A percentile compares a stretch with the other conserved stretches of the same genome.
Conservation (phyloP, 2,888 invertebrate species). For the Ormia ochracea region DNA sequence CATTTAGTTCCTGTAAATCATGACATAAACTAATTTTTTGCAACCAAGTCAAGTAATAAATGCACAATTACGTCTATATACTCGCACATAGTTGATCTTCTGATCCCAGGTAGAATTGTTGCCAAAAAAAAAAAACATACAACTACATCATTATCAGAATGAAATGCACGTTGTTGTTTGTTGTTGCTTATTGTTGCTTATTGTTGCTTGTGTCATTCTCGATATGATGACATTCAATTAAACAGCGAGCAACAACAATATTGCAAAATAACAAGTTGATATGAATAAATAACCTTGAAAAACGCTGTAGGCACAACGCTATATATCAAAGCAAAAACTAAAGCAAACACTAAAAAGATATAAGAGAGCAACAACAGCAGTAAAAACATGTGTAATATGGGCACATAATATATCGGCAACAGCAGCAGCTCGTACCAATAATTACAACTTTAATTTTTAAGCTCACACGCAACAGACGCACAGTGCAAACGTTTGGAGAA, state of each 20-base stretch:
- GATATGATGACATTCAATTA: slow-evolving; percentile 60
- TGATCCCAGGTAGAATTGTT: slow-evolving; percentile 52
- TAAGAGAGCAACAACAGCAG: slow-evolving; percentile 32
- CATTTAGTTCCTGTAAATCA: slow-evolving; percentile 28
- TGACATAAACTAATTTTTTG: slow-evolving; percentile 1
- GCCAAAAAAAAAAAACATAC: slow-evolving; percentile 31
- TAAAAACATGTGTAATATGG: slow-evolving; percentile 51
- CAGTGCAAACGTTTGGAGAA: slow-evolving; percentile 6
- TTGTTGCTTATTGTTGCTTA: not conserved
- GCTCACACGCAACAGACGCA: slow-evolving; percentile 17
- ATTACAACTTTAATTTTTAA: slow-evolving; percentile 17
- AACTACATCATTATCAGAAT: slow-evolving; percentile 43
- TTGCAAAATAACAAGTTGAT: slow-evolving; percentile 50
- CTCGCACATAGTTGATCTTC: slow-evolving; percentile 28
- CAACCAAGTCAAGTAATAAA: slow-evolving; percentile 18
- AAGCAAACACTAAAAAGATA: not conserved
- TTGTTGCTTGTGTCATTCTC: slow-evolving; percentile 23
- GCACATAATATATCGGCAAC: slow-evolving; percentile 47
- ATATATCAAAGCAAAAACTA: not conserved
- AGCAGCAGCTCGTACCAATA: slow-evolving; percentile 26
- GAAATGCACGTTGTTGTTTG: slow-evolving; percentile 20
- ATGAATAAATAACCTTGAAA: slow-evolving; percentile 55
- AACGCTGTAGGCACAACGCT: slow-evolving; percentile 46
- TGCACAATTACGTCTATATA: not conserved
- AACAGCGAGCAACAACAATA: slow-evolving; percentile 25